Conservation (phyloP, 2,113 vertebrate species). For the Coracopsis vasa region DNA sequence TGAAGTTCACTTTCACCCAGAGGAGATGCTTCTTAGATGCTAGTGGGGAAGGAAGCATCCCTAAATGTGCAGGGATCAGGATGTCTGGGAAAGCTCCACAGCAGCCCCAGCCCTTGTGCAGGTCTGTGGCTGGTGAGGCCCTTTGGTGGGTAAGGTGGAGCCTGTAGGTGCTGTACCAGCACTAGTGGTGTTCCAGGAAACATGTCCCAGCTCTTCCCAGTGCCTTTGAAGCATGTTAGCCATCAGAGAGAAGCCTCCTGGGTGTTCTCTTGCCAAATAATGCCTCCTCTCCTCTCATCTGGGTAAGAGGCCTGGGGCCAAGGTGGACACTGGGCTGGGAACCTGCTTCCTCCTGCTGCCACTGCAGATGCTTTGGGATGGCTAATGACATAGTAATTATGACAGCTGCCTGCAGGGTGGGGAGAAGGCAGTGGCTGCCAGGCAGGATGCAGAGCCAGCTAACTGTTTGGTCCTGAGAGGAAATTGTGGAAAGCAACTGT, state of each 20-base stretch:
- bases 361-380: neutral
- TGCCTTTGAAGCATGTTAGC: conserved; percentile 14
- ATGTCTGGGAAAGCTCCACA: neutral
- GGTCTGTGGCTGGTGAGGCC: neutral
- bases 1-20: neutral
- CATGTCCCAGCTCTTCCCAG: conserved; percentile 5
- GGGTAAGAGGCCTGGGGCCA: conserved; percentile 17
- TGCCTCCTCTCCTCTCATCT: neutral
- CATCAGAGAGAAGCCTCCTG: neutral
- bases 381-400: neutral
- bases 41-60: neutral
- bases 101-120: neutral
- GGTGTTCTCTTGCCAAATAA: neutral
- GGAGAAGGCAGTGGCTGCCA: neutral
- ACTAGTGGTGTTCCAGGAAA: neutral
- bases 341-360: neutral
- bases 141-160: neutral
- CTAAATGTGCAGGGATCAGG: neutral
- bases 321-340: neutral
- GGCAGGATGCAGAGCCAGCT: neutral
- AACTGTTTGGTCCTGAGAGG: neutral
- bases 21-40: neutral
- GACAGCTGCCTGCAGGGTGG: neutral
- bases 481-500: neutral
- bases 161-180: neutral